Evolutionary conservation across 1,140 invertebrate genomes (phyloP).

Genomic region (Drosophila sulfurigaster): DNA sequence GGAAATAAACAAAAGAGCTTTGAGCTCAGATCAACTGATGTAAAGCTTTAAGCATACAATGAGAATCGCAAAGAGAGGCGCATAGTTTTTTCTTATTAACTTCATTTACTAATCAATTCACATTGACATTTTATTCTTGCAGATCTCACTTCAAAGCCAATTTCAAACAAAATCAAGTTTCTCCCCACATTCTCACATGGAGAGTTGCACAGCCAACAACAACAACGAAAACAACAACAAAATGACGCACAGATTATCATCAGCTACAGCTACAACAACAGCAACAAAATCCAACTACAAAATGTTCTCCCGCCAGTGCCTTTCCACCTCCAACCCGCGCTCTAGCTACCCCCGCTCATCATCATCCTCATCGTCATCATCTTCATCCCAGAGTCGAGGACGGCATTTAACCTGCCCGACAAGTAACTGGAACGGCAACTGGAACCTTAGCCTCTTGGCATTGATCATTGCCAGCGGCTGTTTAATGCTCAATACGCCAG

Average conservation of each 20-base stretch:
- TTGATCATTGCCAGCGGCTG: conserved; percentile 68
- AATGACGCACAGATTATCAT: conserved; percentile 52
- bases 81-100: neutral
- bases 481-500: conserved; percentile 69
- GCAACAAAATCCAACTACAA: conserved; percentile 37
- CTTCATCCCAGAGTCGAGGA: conserved; percentile 23
- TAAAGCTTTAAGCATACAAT: neutral
- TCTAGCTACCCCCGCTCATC: conserved; percentile 31
- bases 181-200: conserved; percentile 27
- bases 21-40: neutral
- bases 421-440: conserved; percentile 45
- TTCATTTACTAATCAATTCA: conserved; percentile 8
- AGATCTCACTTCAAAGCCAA: conserved; percentile 65
- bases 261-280: conserved; percentile 5
- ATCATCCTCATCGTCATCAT: conserved; percentile 32
- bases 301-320: conserved; percentile 83
- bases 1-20: neutral
- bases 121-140: conserved; percentile 18
- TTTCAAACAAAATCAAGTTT: conserved; percentile 17
- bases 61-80: conserved; percentile 15
- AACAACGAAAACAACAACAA: conserved; percentile 31
- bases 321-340: conserved; percentile 61
- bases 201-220: conserved; percentile 14
- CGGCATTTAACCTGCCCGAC: conserved; percentile 45
- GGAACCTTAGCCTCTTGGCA: conserved; percentile 65